Conservation (phyloP, 2,113 vertebrate species). For the Polyodon spathula region DNA sequence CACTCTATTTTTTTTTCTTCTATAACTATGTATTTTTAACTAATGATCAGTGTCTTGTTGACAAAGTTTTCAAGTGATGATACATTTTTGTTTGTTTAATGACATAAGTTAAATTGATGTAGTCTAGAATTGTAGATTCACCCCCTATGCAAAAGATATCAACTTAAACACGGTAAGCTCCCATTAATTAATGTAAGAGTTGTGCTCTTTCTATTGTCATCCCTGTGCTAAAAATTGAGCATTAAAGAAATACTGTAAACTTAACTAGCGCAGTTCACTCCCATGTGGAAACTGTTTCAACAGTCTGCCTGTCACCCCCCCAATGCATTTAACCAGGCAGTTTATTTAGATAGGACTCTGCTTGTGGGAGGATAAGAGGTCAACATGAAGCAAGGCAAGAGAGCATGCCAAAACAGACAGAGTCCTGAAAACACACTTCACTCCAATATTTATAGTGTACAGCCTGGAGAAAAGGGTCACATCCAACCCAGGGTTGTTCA, state of each 20-base stretch:
- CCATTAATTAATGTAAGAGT: not conserved
- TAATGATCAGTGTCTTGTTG: not conserved
- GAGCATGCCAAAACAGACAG: not conserved
- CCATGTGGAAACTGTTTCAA: conserved; percentile 2
- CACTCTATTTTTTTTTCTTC: not conserved
- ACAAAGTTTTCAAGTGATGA: not conserved
- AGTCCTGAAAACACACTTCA: not conserved
- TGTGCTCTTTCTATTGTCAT: not conserved
- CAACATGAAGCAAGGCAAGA: not conserved
- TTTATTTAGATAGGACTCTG: conserved; percentile 3
- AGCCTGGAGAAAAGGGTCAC: not conserved
- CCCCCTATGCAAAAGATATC: too few relatives aligned
- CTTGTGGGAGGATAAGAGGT: not conserved
- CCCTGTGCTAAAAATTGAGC: not conserved
- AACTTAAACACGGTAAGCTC: too few relatives aligned
- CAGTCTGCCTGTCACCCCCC: not conserved
- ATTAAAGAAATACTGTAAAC: not conserved
- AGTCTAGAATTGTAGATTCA: too few relatives aligned
- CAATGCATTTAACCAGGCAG: not conserved
- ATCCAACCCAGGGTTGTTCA: too few relatives aligned
- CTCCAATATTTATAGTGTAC: not conserved
- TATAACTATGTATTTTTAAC: not conserved
- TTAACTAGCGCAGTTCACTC: not conserved
- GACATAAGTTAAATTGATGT: too few relatives aligned
- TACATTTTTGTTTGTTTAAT: not conserved